Evolutionary conservation across 2,113 vertebrate species (phyloP), one percentile per base, ranked within the genome.

Genomic region (Vicugna pacos): DNA sequence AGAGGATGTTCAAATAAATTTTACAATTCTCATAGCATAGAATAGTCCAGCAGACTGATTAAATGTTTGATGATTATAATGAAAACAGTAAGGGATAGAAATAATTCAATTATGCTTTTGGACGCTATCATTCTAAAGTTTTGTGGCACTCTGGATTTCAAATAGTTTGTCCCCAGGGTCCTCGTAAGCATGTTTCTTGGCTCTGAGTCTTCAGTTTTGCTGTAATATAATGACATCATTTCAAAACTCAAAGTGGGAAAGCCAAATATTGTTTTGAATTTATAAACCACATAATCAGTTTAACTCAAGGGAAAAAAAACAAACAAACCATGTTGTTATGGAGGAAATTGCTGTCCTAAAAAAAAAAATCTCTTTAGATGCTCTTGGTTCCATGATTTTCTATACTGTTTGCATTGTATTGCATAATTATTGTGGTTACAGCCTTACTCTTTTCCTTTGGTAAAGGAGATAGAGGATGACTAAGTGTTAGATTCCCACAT

Each of bases 291-390:
- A 82, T 28, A 89, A 93, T 56, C 6, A 60, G 35, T 52, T 87
- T 88, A 92, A 76, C 13, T 94, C 10, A 81, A 93, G 89, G 13
- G 95, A 80, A 67, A 96, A 84, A 81, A 65, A 89, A n/a, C 50
- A 54, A 38, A 38, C 38, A 38, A 38, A 38, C 38, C 50, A 50
- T 62, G 22, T 5, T 1, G 64, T 46, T 95, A 22, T 12, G 62
- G 65, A 96, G 92, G 70, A 86, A 93, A 95, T 80, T 17, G 38
- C 52, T 60, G 13, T 65, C 16, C 5, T 85, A 82, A 94, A 87
- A 90, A 92, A 95, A 75, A 79, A 75, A 35, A 15, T 11, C 4
- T 83, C 26, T 79, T 26, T 38, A 64, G 73, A 52, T 72, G n/a
- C 15, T 76, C n/a, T 92, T 65, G 50, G 54, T 26, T 89, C 24